Evolutionary conservation across 2,888 invertebrate genomes (phyloP), one percentile per base, ranked within the genome.

Genomic region (Platypus cylindrus): DNA sequence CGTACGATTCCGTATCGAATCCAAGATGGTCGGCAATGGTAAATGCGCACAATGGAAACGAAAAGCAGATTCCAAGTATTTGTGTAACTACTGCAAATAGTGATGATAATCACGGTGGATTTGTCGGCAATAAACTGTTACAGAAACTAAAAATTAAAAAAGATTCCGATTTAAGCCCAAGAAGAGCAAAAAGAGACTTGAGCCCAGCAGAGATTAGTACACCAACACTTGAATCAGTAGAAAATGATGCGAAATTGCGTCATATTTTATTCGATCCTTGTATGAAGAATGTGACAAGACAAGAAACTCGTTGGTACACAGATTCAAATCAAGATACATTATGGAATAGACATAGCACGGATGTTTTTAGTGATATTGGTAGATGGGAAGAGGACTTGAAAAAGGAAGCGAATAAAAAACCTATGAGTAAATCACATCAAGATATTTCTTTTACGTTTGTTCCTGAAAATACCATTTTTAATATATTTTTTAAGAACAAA

Each of bases 161-260:
- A n/a, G 49, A 53, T 8, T 40, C 56, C 32, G 49, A 53, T n/a
- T 49, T 49, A 12, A 47, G 49, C 28, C 52, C 51, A 17, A 35
- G 44, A 16, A 54, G 55, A 40, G 43, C 46, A 5, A 51, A 48
- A 23, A 54, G 46, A 36, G 25, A 33, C 1, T 27, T 41, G 5
- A 49, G 28, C 13, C 23, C 46, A n/a, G 17, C 49, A 7, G 44
- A 38, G 8, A 58, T 58, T 13, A 57, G 55, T 32, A 35, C 37
- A 9, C 58, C 58, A 1, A 50, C 49, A 1, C 32, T 41, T 31
- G 51, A 51, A 14, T 56, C 56, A 0, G 54, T 58, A 3, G 35
- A 49, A 34, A 46, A 37, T 20, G 54, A 58, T 34, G 44, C 45
- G 18, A 44, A 43, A 30, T 36, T 50, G 5, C 40, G 42, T 18